Percentiles rank a stretch among this genome's conserved stretches.
Conservation (phyloP, 2,113 vertebrate species). For the Hiodon tergisus region DNA sequence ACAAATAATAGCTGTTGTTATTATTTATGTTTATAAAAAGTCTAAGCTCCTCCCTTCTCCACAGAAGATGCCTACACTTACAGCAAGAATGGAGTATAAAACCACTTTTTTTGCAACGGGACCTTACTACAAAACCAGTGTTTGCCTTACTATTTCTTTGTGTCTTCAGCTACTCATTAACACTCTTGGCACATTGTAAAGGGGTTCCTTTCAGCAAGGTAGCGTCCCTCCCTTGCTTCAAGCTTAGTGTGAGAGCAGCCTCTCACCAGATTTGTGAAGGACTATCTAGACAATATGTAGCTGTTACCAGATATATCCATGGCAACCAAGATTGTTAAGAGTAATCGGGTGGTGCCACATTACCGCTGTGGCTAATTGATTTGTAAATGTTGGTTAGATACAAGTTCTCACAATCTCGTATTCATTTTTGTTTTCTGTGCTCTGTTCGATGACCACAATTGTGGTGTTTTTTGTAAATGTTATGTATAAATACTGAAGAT, state of each 20-base stretch:
- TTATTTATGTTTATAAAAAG: conserved; percentile 55
- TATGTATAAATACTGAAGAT: conserved; percentile 92
- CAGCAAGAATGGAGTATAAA: conserved; percentile 51
- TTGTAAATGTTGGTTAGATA: conserved; percentile 36
- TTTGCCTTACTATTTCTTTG: conserved; percentile 63
- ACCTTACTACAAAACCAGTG: conserved; percentile 54
- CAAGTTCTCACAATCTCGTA: conserved; percentile 58
- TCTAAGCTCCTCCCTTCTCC: conserved; percentile 45
- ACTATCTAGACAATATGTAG: conserved; percentile 68
- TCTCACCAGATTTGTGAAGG: conserved; percentile 69
- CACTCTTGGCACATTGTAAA: conserved; percentile 36
- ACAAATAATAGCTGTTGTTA: conserved; percentile 44
- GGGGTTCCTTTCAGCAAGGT: conserved; percentile 46
- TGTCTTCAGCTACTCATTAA: conserved; percentile 68
- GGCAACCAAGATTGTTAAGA: conserved; percentile 55
- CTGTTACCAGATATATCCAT: conserved; percentile 61
- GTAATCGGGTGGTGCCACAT: conserved; percentile 48
- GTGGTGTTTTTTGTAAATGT: conserved; percentile 82
- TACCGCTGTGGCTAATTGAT: conserved; percentile 44
- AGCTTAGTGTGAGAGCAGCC: conserved; percentile 34
- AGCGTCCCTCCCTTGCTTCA: conserved; percentile 37
- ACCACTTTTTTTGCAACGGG: conserved; percentile 59
- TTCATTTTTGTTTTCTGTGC: conserved; percentile 54
- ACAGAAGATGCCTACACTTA: conserved; percentile 34
- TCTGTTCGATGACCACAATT: conserved; percentile 33